A percentile compares a stretch with the other conserved stretches of the same genome.
Evolutionary conservation across 2,797 vertebrate genomes (phyloP).

Genomic region (Lithobates sylvaticus): DNA sequence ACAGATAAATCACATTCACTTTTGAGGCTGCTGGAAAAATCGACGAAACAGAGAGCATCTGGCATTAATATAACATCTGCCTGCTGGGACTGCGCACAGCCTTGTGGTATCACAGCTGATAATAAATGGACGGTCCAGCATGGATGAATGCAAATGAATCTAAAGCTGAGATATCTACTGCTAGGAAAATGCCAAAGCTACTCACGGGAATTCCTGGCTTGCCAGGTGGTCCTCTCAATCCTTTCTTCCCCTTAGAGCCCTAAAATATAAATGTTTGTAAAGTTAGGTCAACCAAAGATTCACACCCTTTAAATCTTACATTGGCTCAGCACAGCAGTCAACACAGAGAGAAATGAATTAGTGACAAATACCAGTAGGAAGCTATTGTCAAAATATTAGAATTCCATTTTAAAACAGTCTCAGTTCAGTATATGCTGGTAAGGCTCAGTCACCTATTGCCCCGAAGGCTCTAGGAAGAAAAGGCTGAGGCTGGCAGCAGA

Average conservation of each 20-base stretch:
- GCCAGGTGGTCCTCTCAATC: constrained; percentile 83
- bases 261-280: constrained; percentile 66
- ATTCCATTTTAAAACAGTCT: too few relatives aligned
- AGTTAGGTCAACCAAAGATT: not conserved
- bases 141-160: not conserved
- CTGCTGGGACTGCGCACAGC: not conserved
- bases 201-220: constrained; percentile 87
- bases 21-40: not conserved
- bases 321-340: too few relatives aligned
- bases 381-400: too few relatives aligned
- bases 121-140: not conserved
- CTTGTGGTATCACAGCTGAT: not conserved
- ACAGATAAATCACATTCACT: not conserved
- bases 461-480: too few relatives aligned
- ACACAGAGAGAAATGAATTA: too few relatives aligned
- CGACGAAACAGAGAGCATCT: constrained; percentile 11
- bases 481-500: too few relatives aligned
- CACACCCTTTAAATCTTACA: not conserved
- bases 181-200: constrained; percentile 46
- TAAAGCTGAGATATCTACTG: not conserved
- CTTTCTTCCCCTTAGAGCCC: constrained; percentile 88
- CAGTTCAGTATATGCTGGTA: too few relatives aligned
- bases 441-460: too few relatives aligned
- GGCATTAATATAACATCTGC: not conserved
- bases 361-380: too few relatives aligned